Evolutionary conservation across 2,113 vertebrate species (phyloP), one percentile per base, ranked within the genome.

Genomic region (Genyomyrus donnyi): DNA sequence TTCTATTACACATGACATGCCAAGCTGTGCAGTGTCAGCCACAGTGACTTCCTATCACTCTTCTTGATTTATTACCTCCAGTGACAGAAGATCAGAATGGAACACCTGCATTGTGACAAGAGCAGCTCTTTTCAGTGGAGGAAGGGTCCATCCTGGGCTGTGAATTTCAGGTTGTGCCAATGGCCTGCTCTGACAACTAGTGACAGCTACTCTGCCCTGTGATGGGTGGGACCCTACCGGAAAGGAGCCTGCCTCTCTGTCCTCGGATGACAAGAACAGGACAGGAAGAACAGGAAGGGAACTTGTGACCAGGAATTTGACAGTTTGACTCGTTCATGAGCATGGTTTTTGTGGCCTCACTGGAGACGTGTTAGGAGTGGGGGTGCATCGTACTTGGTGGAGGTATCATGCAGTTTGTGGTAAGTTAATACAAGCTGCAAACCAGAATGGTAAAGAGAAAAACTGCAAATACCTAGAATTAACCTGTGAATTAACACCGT

Each of bases 51-150:
- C 39, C 80, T 89, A 52, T 89, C 89, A 85, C 52, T 48, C 15
- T 80, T 35, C 35, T 85, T 58, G 89, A 89, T 89, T 83, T 84
- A 89, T 89, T 89, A 80, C 19, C 53, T 35, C 50, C 21, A 11
- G 21, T 89, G 89, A 85, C 89, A 83, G 31, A 19, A 80, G 62
- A 83, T 80, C 48, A 58, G n/a, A 52, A 42, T 27, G 50, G 74
- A 31, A 56, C 77, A 56, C 48, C 74, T 58, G 52, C 17, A 86
- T 24, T 46, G 8, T 90, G 77, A 90, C 77, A 90, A 70, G 35
- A 48, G 21, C 80, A 53, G 11, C 42, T 46, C 80, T 9, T 35
- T 86, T 49, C 21, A 3, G 39, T 49, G 13, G 53, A 85, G 52
- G 42, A 70, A 52, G 89, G 89, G 50, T 62, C 56, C 42, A 45